Base-by-base conservation (phyloP, 1,140 invertebrate species). In the Macrosteles quadrilineatus region DNA sequence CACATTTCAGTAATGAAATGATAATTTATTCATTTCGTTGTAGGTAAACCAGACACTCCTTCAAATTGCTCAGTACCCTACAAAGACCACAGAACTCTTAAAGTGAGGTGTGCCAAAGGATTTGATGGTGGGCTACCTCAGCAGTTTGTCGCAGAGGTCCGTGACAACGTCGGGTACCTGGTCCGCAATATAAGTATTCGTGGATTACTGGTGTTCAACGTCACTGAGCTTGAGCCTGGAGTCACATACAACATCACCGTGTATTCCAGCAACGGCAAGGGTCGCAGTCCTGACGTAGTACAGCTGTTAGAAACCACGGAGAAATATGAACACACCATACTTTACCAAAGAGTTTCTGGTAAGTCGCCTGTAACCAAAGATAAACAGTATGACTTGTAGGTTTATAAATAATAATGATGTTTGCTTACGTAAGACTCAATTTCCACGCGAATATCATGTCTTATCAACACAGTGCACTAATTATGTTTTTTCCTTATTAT, bases 191-290 rank as follows among this genome's bases (percentile, higher is more conserved):
- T 73, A 77, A 80, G 68, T 71, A 27, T 63, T 72, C 17, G 62
- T 64, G 50, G 74, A 73, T 25, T 62, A 71, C 3, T 75, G 68
- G 17, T 73, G 71, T 19, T 69, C 53, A 43, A 72, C 66, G 76
- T 82, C 53, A 74, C 75, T 12, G 80, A 79, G 67, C 74, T 82
- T 66, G 79, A 81, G 68, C 75, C 80, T 3, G 79, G 82, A n/a
- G 82, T 81, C 40, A 81, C 82, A 21, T 80, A 83, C 53, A 76
- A 79, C 11, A 76, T 85, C 17, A 78, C 79, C 21, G 79, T 86
- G 25, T 86, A 84, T 76, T 83, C 86, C 4, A 80, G 81, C 65
- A 87, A 87, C 73, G 79, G 80, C 2, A 86, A 86, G 76, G 86
- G 86, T 40, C 80, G 83, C 71, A 82, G 81, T 66, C 2, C 55